Base-by-base conservation (phyloP, 2,113 vertebrate species). In the Ammospiza caudacuta region DNA sequence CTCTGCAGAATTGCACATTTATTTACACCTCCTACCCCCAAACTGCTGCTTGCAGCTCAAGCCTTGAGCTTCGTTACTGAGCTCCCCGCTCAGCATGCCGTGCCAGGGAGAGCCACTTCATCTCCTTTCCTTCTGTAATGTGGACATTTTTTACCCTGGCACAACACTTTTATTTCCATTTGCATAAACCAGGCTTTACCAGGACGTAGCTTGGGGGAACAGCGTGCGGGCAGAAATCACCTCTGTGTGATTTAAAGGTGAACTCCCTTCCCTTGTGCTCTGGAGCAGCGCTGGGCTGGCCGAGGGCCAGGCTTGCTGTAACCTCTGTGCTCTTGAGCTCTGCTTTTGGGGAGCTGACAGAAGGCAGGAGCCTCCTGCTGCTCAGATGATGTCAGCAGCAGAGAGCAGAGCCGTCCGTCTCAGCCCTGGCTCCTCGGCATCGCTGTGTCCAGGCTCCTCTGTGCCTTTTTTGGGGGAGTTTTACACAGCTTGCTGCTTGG, bases 281-380 rank as follows among this genome's bases (percentile, higher is more conserved):
- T 25, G 63, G 41, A 69, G n/a, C 74, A 28, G 22, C 6, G 2
- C 54, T 13, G n/a, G 29, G 61, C 5, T 46, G 78, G 87, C 35
- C 17, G 35, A 25, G 43, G 47, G 33, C 61, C 74, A 70, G 80
- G 44, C 57, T 81, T 44, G 22, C 74, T 87, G 3, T 77, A 61
- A 91, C 81, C 84, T 89, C 81, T 12, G 46, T 89, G 85, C 94
- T 95, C 83, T 89, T 90, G 79, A 79, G 79, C 39, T 82, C 78
- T 83, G 15, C 0, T 52, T 35, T 63, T 75, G 73, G 86, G 92
- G 76, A 54, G 88, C 76, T 81, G 63, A 84, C 95, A 97, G 95
- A 97, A 93, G 94, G 93, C 59, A 59, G 94, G 47, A 72, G 43
- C 59, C 72, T 95, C 93, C 88, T 78, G 83, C 88, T 54, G 93